Percentiles rank a stretch among this genome's conserved stretches.
Conservation (phyloP, 1,140 invertebrate species). For the Physella acuta region DNA sequence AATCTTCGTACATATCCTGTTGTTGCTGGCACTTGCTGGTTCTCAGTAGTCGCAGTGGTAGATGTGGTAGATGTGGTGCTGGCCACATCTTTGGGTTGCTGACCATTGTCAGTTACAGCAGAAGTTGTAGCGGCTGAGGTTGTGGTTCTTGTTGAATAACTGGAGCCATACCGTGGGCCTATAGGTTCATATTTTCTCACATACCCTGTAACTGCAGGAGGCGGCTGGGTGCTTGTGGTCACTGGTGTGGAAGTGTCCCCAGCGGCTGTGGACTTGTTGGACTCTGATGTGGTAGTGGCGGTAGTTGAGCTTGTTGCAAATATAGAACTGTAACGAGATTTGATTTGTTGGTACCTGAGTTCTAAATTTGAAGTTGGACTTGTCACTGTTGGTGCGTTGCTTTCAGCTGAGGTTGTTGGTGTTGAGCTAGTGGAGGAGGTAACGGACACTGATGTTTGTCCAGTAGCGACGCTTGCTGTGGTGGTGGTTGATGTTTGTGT, state of each 20-base stretch:
- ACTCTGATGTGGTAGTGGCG: too few species aligned
- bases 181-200: neutral
- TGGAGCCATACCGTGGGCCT: too few species aligned
- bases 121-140: neutral
- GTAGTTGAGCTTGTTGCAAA: neutral
- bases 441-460: neutral
- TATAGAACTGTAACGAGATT: neutral
- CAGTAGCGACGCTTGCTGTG: neutral
- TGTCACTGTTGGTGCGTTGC: neutral
- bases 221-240: neutral
- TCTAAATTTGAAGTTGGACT: neutral
- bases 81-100: neutral
- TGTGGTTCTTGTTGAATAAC: neutral
- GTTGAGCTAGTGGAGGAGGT: neutral
- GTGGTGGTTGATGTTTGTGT: neutral
- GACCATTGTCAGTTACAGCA: neutral
- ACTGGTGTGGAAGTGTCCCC: slow-evolving; percentile 1
- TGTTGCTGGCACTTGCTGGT: too few species aligned
- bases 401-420: neutral
- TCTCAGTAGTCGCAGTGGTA: neutral
- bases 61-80: neutral
- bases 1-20: too few species aligned
- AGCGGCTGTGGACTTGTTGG: too few species aligned
- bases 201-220: neutral
- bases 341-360: neutral